Percentiles rank a stretch among this genome's conserved stretches.
Conservation (phyloP, 2,113 vertebrate species). For the Spizaetus ornatus region DNA sequence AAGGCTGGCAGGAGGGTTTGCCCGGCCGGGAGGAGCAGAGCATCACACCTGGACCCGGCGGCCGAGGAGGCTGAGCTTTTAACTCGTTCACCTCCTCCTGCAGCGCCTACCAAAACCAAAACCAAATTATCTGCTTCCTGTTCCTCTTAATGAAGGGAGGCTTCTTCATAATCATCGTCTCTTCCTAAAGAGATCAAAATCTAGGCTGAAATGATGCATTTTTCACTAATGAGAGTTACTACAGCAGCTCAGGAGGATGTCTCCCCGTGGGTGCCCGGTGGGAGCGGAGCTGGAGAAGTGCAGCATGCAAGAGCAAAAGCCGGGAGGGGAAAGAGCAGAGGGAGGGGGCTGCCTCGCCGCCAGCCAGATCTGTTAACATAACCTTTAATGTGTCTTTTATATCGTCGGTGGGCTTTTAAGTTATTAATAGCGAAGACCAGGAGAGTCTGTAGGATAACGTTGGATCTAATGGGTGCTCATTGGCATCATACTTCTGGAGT, state of each 20-base stretch:
- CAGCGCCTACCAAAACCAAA: constrained; percentile 7
- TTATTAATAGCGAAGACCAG: background rate
- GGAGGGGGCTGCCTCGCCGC: background rate
- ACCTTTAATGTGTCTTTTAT: background rate
- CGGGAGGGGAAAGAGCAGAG: accelerated
- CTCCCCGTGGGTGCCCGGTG: accelerated
- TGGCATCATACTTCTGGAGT: background rate
- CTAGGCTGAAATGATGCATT: background rate
- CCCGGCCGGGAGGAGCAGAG: background rate
- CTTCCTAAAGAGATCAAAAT: constrained; percentile 17
- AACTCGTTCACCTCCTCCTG: background rate
- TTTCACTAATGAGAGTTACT: background rate
- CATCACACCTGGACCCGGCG: background rate
- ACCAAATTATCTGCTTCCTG: constrained; percentile 20
- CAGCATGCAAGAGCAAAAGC: background rate
- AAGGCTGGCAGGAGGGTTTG: background rate
- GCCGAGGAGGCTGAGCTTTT: background rate
- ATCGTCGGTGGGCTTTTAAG: background rate
- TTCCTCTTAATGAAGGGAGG: background rate
- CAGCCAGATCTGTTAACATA: background rate
- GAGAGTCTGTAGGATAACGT: background rate
- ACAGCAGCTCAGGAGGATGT: background rate
- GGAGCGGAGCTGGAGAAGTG: background rate
- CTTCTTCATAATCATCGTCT: background rate
- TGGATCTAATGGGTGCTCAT: background rate